Evolutionary conservation across 2,888 invertebrate genomes (phyloP).

Genomic region (Drosophila ustulata): DNA sequence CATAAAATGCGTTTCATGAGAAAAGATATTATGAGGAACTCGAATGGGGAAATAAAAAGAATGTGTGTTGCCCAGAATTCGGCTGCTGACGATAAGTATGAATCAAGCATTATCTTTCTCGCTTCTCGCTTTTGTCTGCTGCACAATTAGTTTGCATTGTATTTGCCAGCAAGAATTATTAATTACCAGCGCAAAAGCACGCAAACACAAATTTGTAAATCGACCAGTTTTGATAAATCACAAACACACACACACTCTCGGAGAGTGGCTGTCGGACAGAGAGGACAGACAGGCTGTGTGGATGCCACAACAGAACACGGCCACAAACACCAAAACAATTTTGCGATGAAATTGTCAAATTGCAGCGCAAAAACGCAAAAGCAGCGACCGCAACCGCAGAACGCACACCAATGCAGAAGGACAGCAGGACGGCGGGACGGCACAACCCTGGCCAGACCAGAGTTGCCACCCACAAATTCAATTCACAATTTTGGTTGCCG

Average conservation of each 20-base stretch:
- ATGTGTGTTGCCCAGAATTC: constrained; percentile 7
- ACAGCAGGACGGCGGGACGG: neutral
- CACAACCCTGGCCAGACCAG: neutral
- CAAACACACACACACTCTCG: constrained; percentile 12
- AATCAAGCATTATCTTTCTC: constrained; percentile 16
- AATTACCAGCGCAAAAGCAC: constrained; percentile 53
- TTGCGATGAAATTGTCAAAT: constrained; percentile 80
- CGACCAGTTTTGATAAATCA: constrained; percentile 72
- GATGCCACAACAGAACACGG: constrained; percentile 61
- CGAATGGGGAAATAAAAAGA: constrained; percentile 31
- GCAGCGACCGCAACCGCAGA: constrained; percentile 75
- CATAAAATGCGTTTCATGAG: constrained; percentile 20
- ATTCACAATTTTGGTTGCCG: constrained; percentile 74
- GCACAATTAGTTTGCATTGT: constrained; percentile 55
- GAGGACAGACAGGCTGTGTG: neutral
- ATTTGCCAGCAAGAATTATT: constrained; percentile 37
- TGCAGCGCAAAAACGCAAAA: constrained; percentile 75
- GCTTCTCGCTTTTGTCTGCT: neutral
- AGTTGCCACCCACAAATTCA: constrained; percentile 58
- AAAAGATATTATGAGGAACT: constrained; percentile 8
- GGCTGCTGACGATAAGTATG: constrained; percentile 12
- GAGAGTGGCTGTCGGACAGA: neutral
- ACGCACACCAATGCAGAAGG: constrained; percentile 45
- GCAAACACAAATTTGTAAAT: constrained; percentile 53
- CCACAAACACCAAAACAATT: constrained; percentile 80